Percentiles rank a stretch among this genome's conserved stretches.
Conservation (phyloP, 2,888 invertebrate genomes). For the Fragum fragum region DNA sequence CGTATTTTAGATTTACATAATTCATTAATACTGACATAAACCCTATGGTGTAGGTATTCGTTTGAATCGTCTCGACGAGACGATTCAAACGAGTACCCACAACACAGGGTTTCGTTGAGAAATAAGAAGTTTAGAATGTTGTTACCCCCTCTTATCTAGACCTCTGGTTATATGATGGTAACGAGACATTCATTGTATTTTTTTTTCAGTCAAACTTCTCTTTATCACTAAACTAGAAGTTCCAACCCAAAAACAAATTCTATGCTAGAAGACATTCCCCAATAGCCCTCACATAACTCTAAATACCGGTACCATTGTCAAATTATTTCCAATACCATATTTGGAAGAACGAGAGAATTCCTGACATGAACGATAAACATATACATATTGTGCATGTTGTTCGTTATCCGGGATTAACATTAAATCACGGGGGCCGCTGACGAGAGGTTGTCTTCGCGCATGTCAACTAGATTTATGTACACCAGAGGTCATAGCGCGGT, state of each 20-base stretch:
- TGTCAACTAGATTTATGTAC: not conserved
- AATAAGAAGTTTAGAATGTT: no score
- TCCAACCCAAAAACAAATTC: not conserved
- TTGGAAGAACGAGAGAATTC: not conserved
- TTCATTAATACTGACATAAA: no score
- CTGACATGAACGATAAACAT: not conserved
- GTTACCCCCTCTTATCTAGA: no score
- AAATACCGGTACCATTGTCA: not conserved
- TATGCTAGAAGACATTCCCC: not conserved
- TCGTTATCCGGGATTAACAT: not conserved
- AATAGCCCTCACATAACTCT: not conserved
- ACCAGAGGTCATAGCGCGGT: not conserved
- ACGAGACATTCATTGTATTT: no score
- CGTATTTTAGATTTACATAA: no score
- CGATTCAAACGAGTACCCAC: no score
- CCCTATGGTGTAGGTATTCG: no score
- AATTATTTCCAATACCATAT: conserved; percentile 3
- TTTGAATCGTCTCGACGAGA: no score
- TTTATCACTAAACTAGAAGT: no score
- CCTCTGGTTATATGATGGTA: no score
- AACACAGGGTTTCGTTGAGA: no score
- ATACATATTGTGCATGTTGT: not conserved
- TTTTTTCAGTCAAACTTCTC: no score
- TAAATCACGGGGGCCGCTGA: not conserved
- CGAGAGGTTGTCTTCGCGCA: not conserved